Evolutionary conservation across 2,888 invertebrate genomes (phyloP).

Genomic region (Lithophane ornitopus): DNA sequence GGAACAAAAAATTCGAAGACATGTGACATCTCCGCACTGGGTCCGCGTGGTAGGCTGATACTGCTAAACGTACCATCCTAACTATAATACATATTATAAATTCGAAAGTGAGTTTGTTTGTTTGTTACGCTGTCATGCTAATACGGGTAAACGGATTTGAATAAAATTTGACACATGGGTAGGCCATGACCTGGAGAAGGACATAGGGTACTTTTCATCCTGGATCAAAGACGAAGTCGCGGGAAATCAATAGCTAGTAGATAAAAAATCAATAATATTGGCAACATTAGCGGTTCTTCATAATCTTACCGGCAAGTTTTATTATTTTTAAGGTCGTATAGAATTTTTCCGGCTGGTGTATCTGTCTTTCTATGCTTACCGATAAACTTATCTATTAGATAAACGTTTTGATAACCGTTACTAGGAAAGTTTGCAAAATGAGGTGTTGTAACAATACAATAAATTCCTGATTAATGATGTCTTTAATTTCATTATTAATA

Average conservation of each 20-base stretch:
- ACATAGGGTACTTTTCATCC: too few species aligned
- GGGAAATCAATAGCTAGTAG: too few species aligned
- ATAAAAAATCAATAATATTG: background rate
- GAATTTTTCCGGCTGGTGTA: background rate
- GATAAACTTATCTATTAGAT: constrained; percentile 36
- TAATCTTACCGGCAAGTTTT: background rate
- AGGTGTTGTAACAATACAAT: background rate
- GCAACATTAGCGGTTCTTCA: background rate
- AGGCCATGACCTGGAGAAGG: too few species aligned
- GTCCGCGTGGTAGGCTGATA: too few species aligned
- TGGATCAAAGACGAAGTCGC: too few species aligned
- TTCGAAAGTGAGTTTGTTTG: too few species aligned
- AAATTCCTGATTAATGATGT: background rate
- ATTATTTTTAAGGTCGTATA: background rate
- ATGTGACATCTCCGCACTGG: too few species aligned
- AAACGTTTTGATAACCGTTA: constrained; percentile 6
- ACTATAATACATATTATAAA: too few species aligned
- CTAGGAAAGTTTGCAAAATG: constrained; percentile 16
- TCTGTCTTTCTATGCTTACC: background rate
- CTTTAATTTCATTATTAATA: background rate
- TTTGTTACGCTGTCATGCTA: too few species aligned
- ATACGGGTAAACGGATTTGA: too few species aligned
- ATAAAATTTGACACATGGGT: too few species aligned
- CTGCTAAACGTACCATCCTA: background rate
- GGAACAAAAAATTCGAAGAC: too few species aligned